Base-by-base conservation (phyloP, 2,113 vertebrate species). In the Lasiurus borealis region DNA sequence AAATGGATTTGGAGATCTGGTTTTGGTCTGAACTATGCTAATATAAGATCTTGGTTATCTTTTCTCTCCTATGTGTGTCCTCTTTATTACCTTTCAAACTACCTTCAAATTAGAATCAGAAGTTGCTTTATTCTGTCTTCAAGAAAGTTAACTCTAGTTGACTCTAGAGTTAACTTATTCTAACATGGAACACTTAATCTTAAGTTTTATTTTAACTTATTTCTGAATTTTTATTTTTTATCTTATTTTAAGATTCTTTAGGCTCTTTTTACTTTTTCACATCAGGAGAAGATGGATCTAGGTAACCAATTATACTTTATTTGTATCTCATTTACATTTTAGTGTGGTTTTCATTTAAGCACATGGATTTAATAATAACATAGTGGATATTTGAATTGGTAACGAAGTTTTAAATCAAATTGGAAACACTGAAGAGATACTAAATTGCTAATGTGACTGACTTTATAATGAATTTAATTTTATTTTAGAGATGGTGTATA, bases 71-170 rank as follows among this genome's bases (percentile, higher is more conserved):
- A 2, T 7, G 3, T 71, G 8, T 85, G 9, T 90, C 19, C 3
- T 27, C 64, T 77, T 80, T 66, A 36, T 52, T 1, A 54, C 23
- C 57, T 87, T 34, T 71, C 77, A 81, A 59, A 59, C 57, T 59
- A 23, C 57, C 23, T 59, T 59, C 23, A 59, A 18, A 80, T 25
- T 80, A 18, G 64, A 93, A 88, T 88, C 6, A 95, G 88, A 95
- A 90, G 25, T 85, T 85, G 34, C 31, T 64, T 97, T 91, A 76
- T 93, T 97, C 92, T 75, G 59, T 75, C 27, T 82, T 95, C 5
- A 59, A 91, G 57, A 87, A 90, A 73, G n/a, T n/a, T n/a, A n/a
- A n/a, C n/a, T n/a, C n/a, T n/a, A n/a, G n/a, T n/a, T n/a, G 12
- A 62, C 25, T 76, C 14, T 59, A 50, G 1, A 29, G 23, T 52